These are phyloP conservation scores for Lepus oiostolus DNA, from an alignment of 2,797 vertebrate species.

Conservation along the genomic window DNA sequence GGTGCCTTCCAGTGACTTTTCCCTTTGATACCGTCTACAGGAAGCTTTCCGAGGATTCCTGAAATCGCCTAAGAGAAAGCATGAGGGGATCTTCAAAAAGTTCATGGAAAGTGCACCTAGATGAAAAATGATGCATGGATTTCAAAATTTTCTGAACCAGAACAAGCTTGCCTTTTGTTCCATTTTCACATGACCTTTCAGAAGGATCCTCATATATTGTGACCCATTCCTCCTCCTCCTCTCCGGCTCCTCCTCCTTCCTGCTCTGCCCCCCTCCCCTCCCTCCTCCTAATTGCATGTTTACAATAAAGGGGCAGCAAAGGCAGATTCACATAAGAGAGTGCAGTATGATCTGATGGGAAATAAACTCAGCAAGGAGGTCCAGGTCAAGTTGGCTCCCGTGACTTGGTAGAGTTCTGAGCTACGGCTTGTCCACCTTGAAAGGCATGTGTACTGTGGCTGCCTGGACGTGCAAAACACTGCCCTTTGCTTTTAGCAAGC, in stretches of 20 bases:
- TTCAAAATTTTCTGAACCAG: too few species aligned
- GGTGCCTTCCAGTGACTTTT: not conserved
- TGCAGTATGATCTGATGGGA: not conserved
- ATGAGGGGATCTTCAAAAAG: too few species aligned
- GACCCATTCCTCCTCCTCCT: not conserved
- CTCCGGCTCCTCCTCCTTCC: not conserved
- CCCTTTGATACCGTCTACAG: not conserved
- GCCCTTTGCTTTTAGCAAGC: not conserved
- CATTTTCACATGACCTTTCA: too few species aligned
- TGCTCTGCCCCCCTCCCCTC: not conserved
- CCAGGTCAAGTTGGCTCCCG: not conserved
- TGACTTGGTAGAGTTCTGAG: not conserved
- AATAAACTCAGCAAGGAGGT: not conserved
- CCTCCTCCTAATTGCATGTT: not conserved
- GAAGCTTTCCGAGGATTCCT: not conserved
- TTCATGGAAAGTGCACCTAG: too few species aligned
- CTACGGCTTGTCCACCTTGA: not conserved
- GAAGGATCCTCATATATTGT: not conserved
- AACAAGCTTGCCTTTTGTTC: too few species aligned
- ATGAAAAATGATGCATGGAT: too few species aligned
- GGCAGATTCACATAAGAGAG: not conserved
- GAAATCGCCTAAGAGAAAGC: conserved; percentile 8
- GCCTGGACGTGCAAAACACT: not conserved
- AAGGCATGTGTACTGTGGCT: not conserved
- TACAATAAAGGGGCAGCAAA: not conserved